Percentiles rank a stretch among this genome's conserved stretches.
These are phyloP conservation scores for Ceyx melanurus DNA, from an alignment of 2,113 vertebrate species.

Conservation along the genomic window DNA sequence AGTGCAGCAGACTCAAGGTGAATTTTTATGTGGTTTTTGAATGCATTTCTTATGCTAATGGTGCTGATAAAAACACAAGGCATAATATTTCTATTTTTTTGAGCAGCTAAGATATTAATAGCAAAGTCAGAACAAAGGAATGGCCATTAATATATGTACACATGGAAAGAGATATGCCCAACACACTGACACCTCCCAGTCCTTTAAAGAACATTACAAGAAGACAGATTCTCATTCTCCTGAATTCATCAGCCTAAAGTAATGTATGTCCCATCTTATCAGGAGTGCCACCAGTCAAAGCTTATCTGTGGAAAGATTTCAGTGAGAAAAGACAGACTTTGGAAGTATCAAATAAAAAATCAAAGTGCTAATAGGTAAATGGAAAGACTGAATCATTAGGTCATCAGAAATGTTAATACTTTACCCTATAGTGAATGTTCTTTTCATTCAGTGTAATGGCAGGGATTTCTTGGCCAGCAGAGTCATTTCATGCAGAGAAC, in stretches of 20 bases:
- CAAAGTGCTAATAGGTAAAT: background rate
- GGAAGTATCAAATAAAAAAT: background rate
- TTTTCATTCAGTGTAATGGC: background rate
- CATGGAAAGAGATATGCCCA: background rate
- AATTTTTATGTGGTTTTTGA: constrained; percentile 44
- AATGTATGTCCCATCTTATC: background rate
- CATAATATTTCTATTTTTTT: background rate
- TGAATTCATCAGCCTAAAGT: background rate
- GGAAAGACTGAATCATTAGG: background rate
- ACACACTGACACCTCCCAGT: background rate
- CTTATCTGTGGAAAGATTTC: background rate
- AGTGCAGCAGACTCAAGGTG: constrained; percentile 37
- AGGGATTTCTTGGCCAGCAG: background rate
- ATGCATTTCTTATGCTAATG: constrained; percentile 1
- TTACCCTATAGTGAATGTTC: background rate
- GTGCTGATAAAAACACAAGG: constrained; percentile 22
- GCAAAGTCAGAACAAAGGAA: constrained; percentile 12
- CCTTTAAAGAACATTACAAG: background rate
- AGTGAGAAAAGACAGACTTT: background rate
- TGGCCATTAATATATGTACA: background rate
- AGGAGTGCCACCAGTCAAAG: background rate
- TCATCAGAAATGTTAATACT: background rate
- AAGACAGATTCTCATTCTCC: background rate
- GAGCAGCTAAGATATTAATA: background rate
- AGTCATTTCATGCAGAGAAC: background rate